Evolutionary conservation across 2,797 vertebrate genomes (phyloP).

Genomic region (Pempheris klunzingeri): DNA sequence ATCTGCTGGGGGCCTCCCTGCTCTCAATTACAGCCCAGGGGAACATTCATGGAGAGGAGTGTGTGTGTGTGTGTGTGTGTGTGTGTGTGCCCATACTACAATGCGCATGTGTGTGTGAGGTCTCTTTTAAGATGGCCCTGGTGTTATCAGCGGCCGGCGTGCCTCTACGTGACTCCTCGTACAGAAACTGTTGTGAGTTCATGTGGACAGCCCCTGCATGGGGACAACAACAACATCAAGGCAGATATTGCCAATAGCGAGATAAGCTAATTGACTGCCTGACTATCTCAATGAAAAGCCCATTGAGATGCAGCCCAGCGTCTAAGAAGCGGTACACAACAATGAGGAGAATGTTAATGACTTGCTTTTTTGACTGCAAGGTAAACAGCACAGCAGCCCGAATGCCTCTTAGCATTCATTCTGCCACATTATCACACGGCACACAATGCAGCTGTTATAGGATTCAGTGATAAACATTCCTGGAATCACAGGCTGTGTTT

Average conservation of each 20-base stretch:
- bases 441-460: constrained; percentile 48
- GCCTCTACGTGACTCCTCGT: constrained; percentile 27
- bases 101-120: constrained; percentile 21
- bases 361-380: constrained; percentile 65
- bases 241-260: constrained; percentile 57
- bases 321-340: constrained; percentile 63
- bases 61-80: neutral
- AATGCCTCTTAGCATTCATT: constrained; percentile 60
- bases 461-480: constrained; percentile 59
- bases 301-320: constrained; percentile 71
- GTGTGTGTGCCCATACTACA: neutral
- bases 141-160: constrained; percentile 35
- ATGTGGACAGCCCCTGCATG: constrained; percentile 20
- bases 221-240: constrained; percentile 49
- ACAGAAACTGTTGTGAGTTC: constrained; percentile 29
- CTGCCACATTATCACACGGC: constrained; percentile 61
- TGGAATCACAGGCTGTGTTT: constrained; percentile 51
- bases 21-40: constrained; percentile 70
- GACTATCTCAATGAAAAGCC: constrained; percentile 71
- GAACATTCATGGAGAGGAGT: constrained; percentile 29
- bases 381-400: constrained; percentile 66
- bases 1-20: constrained; percentile 71
- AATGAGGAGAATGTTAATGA: constrained; percentile 80
- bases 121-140: constrained; percentile 39
- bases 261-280: constrained; percentile 77